Conservation (phyloP, 2,113 vertebrate species). For the Carettochelys insculpta region DNA sequence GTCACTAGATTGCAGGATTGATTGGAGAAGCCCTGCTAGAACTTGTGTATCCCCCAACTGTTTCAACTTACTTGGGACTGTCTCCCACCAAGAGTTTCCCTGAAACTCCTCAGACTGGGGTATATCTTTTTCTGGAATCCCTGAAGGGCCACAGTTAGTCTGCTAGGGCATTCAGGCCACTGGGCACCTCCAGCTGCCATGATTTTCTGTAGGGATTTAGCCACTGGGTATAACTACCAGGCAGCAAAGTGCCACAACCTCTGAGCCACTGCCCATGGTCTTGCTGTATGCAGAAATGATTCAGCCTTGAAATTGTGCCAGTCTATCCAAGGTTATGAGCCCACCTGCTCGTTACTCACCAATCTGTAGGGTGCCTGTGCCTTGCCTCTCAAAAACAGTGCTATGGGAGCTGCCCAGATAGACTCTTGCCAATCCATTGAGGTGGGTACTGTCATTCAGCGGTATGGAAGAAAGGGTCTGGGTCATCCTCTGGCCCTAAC, state of each 20-base stretch:
- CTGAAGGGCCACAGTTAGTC: background rate
- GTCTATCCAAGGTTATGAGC: background rate
- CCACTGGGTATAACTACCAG: background rate
- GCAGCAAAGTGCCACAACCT: background rate
- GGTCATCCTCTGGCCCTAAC: background rate
- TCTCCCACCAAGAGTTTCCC: background rate
- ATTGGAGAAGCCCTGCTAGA: background rate
- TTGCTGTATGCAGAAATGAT: background rate
- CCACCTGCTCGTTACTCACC: background rate
- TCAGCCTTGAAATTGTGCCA: background rate
- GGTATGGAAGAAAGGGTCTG: background rate
- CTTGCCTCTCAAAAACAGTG: background rate
- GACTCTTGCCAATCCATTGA: background rate
- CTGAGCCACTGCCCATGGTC: background rate
- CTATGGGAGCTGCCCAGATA: background rate
- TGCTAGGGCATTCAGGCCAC: background rate
- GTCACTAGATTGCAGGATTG: background rate
- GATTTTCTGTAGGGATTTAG: background rate
- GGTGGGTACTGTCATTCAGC: too few relatives aligned
- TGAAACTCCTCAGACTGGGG: background rate
- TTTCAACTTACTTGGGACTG: background rate
- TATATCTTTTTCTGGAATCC: background rate
- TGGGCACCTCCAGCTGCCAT: background rate
- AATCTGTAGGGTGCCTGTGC: background rate
- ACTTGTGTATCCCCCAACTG: background rate